These are phyloP conservation scores for Nannobrachium achirus DNA, from an alignment of 2,113 vertebrate genomes.

Conservation along the genomic window DNA sequence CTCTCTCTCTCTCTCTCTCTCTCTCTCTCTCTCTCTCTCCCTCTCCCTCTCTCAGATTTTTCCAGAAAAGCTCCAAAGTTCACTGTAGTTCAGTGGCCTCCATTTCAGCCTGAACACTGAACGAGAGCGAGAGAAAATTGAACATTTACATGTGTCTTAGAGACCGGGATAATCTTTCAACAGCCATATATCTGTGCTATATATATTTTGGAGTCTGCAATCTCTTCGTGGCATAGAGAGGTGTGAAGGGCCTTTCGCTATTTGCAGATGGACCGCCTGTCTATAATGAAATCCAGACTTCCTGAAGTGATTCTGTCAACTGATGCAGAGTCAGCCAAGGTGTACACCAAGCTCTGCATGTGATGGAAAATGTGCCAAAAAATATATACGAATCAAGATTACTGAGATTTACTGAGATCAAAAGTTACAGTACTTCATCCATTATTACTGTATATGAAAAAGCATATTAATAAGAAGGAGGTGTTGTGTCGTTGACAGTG, in stretches of 20 bases:
- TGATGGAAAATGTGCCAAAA: conserved; percentile 28
- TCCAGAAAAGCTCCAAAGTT: conserved; percentile 27
- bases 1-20: background rate
- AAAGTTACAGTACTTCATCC: conserved; percentile 29
- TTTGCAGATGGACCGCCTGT: conserved; percentile 49
- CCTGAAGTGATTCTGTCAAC: conserved; percentile 46
- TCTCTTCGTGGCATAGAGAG: conserved; percentile 20
- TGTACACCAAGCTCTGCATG: conserved; percentile 32
- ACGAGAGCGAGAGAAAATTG: conserved; percentile 45
- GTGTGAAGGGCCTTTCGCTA: conserved; percentile 22
- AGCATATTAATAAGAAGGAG: conserved; percentile 31
- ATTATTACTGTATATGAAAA: conserved; percentile 42
- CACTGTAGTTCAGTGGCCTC: conserved; percentile 40
- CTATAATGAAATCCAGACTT: conserved; percentile 57
- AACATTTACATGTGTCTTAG: conserved; percentile 49
- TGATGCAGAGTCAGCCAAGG: conserved; percentile 16
- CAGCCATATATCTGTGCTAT: conserved; percentile 8
- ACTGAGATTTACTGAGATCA: conserved; percentile 41
- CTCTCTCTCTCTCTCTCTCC: background rate
- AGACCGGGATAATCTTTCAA: conserved; percentile 44
- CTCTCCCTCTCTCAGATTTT: conserved; percentile 31
- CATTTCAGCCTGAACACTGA: conserved; percentile 39
- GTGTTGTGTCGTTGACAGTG: conserved; percentile 34
- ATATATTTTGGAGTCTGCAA: conserved; percentile 16
- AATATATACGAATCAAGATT: conserved; percentile 28